These are phyloP conservation scores for Ophion obscuratus DNA, from an alignment of 2,888 invertebrate genomes.

Conservation along the genomic window DNA sequence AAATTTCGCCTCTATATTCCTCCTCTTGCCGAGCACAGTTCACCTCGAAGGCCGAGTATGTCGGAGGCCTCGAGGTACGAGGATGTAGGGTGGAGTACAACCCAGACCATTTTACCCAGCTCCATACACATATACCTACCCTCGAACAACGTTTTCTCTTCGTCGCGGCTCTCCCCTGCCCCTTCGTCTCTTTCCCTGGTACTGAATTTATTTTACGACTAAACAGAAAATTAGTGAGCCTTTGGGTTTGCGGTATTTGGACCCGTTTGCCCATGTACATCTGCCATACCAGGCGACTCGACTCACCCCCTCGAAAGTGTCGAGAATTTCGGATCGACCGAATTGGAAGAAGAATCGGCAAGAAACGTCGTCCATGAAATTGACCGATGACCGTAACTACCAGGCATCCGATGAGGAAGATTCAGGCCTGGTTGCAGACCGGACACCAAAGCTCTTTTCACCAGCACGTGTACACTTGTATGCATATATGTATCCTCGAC, in stretches of 20 bases:
- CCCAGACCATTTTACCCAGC: conserved; percentile 79
- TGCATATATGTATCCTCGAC: conserved; percentile 68
- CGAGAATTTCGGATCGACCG: conserved; percentile 27
- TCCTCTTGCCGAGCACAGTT: conserved; percentile 52
- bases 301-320: conserved; percentile 27
- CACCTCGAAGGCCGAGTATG: conserved; percentile 41
- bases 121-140: conserved; percentile 69
- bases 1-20: conserved; percentile 78
- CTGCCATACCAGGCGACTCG: conserved; percentile 58
- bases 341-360: conserved; percentile 34
- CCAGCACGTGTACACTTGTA: conserved; percentile 41
- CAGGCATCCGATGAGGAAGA: conserved; percentile 42
- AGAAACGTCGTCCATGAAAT: conserved; percentile 4
- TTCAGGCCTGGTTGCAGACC: conserved; percentile 69
- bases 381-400: conserved; percentile 8
- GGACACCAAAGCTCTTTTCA: conserved; percentile 74
- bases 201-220: conserved; percentile 82
- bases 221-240: conserved; percentile 83
- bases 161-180: neutral
- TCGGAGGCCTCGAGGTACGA: conserved; percentile 38
- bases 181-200: conserved; percentile 16
- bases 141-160: conserved; percentile 40
- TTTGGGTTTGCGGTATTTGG: conserved; percentile 81
- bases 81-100: conserved; percentile 69
- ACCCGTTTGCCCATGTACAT: conserved; percentile 62